Evolutionary conservation across 2,113 vertebrate genomes (phyloP).

Genomic region (Trichechus manatus): DNA sequence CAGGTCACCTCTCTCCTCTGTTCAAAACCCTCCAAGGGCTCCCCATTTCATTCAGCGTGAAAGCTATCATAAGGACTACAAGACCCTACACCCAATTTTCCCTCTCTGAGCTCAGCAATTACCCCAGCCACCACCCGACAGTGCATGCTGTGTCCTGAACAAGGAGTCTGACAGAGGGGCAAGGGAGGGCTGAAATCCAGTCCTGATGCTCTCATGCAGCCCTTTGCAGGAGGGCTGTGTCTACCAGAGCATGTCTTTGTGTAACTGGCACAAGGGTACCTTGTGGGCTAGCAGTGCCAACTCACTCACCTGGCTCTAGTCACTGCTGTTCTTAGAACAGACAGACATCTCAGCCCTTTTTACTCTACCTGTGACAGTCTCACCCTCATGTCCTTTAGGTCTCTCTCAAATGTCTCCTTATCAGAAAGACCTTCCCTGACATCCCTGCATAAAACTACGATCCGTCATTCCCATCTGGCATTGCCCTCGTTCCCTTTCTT

Average conservation of each 20-base stretch:
- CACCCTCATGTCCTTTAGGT: accelerated
- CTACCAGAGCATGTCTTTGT: neutral
- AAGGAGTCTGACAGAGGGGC: neutral
- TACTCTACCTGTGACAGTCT: neutral
- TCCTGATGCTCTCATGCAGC: neutral
- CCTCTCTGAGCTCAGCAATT: neutral
- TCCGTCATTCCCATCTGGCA: neutral
- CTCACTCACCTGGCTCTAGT: neutral
- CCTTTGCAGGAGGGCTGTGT: neutral
- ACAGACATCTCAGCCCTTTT: neutral
- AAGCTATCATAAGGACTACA: neutral
- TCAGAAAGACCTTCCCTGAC: neutral
- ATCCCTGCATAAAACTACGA: neutral
- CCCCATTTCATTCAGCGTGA: neutral
- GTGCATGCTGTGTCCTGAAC: neutral
- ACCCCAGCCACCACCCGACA: neutral
- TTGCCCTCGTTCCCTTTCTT: too few species aligned
- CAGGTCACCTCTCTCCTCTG: neutral
- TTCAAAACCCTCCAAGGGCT: neutral
- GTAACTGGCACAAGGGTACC: neutral
- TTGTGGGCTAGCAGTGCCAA: too few species aligned
- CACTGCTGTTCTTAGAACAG: neutral
- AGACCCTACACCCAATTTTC: too few species aligned
- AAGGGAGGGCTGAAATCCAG: neutral
- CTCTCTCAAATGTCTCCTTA: neutral